Evolutionary conservation across 2,888 invertebrate genomes (phyloP), one percentile per base, ranked within the genome.

Genomic region (Cheilosia impressa): DNA sequence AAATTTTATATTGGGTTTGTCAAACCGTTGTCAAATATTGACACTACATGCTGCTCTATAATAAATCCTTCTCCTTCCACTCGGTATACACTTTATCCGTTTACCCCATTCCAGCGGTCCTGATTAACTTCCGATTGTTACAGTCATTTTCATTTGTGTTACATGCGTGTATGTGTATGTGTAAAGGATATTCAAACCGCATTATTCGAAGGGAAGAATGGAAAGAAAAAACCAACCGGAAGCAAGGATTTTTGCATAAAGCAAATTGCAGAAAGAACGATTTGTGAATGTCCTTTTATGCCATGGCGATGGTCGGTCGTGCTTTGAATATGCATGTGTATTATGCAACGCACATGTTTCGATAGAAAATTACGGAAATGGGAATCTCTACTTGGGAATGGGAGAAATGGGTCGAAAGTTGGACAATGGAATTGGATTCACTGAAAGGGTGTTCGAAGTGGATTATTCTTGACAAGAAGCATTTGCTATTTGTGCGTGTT

Each of bases 281-380:
- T 50, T 78, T 58, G 38, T 72, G 57, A 79, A 79, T 78, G 72
- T 78, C 22, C 57, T 65, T 78, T 78, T 71, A 27, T 27, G 45
- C 5, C 5, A 22, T 9, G 15, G 6, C 24, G 41, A 24, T 41
- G 52, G 65, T 41, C 10, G 24, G 38, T 53, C 13, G 13, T 31
- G 19, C 45, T 68, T 24, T 22, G 22, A 27, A 31, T 62, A 45
- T 6, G 9, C 31, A 15, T 15, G 9, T 47, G 9, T 47, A 45
- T 45, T 55, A 17, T 34, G 31, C 19, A 62, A 63, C 62, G 50
- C 63, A 50, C 17, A 27, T 27, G 13, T 52, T 38, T 13, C 38
- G 38, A 38, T 38, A 38, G 38, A 38, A 38, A 38, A 38, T 13
- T 38, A n/a, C n/a, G 43, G 19, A 55, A 53, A 24, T 53, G 43